A percentile compares a stretch with the other conserved stretches of the same genome.
phyloP scores from a whole-genome alignment of 2,113 vertebrate genomes.

The Aplodontia rufa region DNA sequence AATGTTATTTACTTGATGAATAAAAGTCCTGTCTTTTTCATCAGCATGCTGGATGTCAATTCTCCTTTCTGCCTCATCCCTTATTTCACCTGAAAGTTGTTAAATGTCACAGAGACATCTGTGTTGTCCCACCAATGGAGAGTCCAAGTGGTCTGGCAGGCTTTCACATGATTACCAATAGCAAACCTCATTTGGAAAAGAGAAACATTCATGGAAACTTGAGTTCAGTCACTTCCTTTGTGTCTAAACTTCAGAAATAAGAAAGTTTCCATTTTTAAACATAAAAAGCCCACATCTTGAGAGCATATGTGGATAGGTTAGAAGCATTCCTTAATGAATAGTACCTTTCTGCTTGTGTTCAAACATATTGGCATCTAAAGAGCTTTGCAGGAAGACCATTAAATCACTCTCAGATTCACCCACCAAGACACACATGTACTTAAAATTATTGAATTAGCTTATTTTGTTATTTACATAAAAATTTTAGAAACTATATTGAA shows the following conservation, averaged over 20 bases:
- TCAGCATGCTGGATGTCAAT: neutral
- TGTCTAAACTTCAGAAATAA: neutral
- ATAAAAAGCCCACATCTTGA: neutral
- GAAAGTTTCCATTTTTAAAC: neutral
- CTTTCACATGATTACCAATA: constrained; percentile 60
- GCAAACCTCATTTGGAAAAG: neutral
- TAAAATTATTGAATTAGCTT: neutral
- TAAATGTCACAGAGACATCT: constrained; percentile 60
- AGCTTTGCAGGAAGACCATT: neutral
- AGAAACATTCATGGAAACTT: neutral
- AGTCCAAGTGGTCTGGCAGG: constrained; percentile 54
- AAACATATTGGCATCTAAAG: neutral
- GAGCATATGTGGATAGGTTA: neutral
- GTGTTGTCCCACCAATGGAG: neutral
- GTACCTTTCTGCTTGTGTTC: neutral
- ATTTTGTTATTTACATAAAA: neutral
- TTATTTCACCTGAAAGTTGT: constrained; percentile 71
- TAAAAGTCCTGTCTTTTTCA: constrained; percentile 4
- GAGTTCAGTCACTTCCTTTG: neutral
- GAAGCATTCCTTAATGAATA: neutral
- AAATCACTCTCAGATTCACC: neutral
- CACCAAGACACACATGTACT: neutral
- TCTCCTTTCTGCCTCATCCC: neutral
- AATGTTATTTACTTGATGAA: neutral
- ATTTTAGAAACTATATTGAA: neutral